Percentiles rank a stretch among this genome's conserved stretches.
Conservation (phyloP, 2,888 invertebrate species). For the Geotrupes spiniger region DNA sequence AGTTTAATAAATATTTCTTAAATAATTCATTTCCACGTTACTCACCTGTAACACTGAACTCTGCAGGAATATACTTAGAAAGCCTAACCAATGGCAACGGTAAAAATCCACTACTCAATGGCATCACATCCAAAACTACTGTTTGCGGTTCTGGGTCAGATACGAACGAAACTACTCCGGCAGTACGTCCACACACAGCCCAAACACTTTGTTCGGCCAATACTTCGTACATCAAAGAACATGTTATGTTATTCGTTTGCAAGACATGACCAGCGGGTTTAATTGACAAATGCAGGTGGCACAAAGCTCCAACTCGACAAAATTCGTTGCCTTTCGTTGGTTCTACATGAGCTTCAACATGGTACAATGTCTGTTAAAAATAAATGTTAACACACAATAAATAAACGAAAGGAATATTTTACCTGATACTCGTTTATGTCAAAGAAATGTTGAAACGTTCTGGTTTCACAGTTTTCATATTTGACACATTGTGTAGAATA, state of each 20-base stretch:
- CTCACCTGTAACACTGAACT: constrained; percentile 32
- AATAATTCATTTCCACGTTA: not conserved
- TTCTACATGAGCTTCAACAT: constrained; percentile 74
- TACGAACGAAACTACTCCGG: constrained; percentile 63
- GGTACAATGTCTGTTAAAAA: constrained; percentile 71
- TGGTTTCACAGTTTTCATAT: constrained; percentile 26
- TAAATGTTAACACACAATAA: constrained; percentile 6
- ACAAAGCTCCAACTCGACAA: constrained; percentile 85
- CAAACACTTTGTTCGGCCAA: constrained; percentile 89
- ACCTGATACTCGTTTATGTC: constrained; percentile 79
- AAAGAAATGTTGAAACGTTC: constrained; percentile 66
- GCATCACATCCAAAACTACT: constrained; percentile 87
- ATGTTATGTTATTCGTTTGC: constrained; percentile 33
- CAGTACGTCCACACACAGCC: constrained; percentile 89
- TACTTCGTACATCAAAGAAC: constrained; percentile 89
- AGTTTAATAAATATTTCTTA: not conserved
- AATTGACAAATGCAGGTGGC: constrained; percentile 74
- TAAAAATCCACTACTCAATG: constrained; percentile 84
- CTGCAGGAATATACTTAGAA: constrained; percentile 85
- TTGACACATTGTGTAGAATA: constrained; percentile 47
- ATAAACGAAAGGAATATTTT: constrained; percentile 28
- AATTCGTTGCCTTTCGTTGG: constrained; percentile 78
- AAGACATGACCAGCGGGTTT: constrained; percentile 44
- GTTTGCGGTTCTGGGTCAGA: constrained; percentile 57
- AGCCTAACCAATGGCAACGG: constrained; percentile 85